Evolutionary conservation across 2,113 vertebrate genomes (phyloP).

Genomic region (Andinoacara biseriatus): DNA sequence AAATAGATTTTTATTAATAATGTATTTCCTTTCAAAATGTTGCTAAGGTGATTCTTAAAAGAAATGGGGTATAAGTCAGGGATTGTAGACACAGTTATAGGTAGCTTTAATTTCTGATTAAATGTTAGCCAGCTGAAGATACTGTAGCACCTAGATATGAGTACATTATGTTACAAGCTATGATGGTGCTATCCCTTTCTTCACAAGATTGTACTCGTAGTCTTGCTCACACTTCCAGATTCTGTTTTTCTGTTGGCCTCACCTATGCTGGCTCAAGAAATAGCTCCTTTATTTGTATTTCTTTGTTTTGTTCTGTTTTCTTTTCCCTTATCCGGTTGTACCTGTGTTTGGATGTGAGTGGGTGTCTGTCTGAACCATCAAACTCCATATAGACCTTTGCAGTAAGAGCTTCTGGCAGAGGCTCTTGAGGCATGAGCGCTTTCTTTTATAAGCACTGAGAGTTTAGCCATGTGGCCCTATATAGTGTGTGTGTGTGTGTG

Average conservation of each 20-base stretch:
- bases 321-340: constrained; percentile 12
- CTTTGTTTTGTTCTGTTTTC: not conserved
- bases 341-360: constrained; percentile 40
- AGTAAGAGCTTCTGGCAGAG: constrained; percentile 33
- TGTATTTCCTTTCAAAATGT: not conserved
- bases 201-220: not conserved
- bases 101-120: not conserved
- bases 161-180: not conserved
- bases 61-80: not conserved
- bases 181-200: not conserved
- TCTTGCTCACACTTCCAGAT: constrained; percentile 1
- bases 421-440: constrained; percentile 43
- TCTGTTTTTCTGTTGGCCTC: not conserved
- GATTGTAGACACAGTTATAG: not conserved
- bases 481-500: not conserved
- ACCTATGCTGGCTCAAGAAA: constrained; percentile 24
- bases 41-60: not conserved
- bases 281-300: not conserved
- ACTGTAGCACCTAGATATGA: not conserved
- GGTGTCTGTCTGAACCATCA: constrained; percentile 21
- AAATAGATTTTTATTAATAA: not conserved
- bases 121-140: constrained; percentile 3
- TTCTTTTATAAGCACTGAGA: constrained; percentile 30
- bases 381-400: constrained; percentile 23
- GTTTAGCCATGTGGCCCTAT: constrained; percentile 5